A percentile compares a stretch with the other conserved stretches of the same genome.
Conservation (phyloP, 2,113 vertebrate species). For the Myxocyprinus asiaticus region DNA sequence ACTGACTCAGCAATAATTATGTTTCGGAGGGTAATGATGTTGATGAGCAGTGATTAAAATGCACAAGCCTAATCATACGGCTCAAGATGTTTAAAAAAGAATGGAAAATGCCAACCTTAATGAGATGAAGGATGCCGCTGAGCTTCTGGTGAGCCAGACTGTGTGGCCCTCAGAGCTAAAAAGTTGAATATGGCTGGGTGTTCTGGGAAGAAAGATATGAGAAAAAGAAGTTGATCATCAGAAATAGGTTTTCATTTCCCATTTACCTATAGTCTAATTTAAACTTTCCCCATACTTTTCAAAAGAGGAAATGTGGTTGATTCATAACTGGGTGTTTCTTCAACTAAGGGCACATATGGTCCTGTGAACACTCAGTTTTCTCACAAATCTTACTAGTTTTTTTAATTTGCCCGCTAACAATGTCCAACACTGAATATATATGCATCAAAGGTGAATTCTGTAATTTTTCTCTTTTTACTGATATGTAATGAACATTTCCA, state of each 20-base stretch:
- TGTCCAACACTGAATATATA: no score
- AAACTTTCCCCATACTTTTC: neutral
- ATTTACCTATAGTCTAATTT: neutral
- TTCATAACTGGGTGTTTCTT: neutral
- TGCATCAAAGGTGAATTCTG: no score
- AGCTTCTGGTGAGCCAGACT: conserved; percentile 69
- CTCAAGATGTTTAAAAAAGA: conserved; percentile 11
- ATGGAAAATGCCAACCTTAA: conserved; percentile 70
- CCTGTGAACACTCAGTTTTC: no score
- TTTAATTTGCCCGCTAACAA: no score
- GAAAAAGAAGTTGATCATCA: conserved; percentile 67
- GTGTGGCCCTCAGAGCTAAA: conserved; percentile 80
- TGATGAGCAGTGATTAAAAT: conserved; percentile 71
- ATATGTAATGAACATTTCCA: no score
- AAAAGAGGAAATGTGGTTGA: no score
- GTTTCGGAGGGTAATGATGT: conserved; percentile 63
- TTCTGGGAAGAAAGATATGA: conserved; percentile 79
- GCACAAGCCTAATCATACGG: conserved; percentile 57
- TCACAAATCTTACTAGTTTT: no score
- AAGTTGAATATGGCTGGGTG: conserved; percentile 83
- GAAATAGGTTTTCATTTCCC: neutral
- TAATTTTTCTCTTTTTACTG: no score
- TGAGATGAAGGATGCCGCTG: conserved; percentile 76
- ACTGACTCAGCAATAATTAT: conserved; percentile 61
- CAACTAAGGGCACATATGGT: no score